These are phyloP conservation scores for Melierax canorus DNA, from an alignment of 2,113 vertebrate genomes.

Conservation along the genomic window DNA sequence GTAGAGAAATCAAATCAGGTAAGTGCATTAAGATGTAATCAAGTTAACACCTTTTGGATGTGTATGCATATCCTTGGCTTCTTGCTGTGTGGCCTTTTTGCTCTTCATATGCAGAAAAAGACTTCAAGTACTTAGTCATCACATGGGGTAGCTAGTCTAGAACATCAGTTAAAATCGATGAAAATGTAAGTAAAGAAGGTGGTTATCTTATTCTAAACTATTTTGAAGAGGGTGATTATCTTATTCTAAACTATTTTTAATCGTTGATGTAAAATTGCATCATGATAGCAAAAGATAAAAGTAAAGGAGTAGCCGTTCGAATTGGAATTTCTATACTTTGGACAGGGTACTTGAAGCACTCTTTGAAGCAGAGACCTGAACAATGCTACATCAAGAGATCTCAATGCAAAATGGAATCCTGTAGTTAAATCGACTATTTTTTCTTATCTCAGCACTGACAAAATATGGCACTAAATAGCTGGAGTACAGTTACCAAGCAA, in stretches of 20 bases:
- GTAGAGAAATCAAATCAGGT: conserved; percentile 98
- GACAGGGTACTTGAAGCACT: neutral
- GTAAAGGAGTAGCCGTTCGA: neutral
- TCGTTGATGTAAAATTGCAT: neutral
- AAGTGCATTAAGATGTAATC: conserved; percentile 43
- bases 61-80: neutral
- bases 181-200: neutral
- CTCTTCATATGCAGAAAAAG: neutral
- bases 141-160: neutral
- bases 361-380: neutral
- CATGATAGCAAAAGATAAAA: neutral
- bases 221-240: neutral
- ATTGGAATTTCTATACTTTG: neutral
- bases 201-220: neutral
- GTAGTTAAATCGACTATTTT: neutral
- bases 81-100: conserved; percentile 17
- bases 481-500: neutral
- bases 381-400: neutral
- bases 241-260: neutral
- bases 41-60: neutral
- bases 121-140: neutral
- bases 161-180: neutral
- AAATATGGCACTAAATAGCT: neutral
- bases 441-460: neutral
- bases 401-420: neutral